A percentile compares a stretch with the other conserved stretches of the same genome.
Evolutionary conservation across 2,113 vertebrate genomes (phyloP).

Genomic region (Phrynosoma platyrhinos): DNA sequence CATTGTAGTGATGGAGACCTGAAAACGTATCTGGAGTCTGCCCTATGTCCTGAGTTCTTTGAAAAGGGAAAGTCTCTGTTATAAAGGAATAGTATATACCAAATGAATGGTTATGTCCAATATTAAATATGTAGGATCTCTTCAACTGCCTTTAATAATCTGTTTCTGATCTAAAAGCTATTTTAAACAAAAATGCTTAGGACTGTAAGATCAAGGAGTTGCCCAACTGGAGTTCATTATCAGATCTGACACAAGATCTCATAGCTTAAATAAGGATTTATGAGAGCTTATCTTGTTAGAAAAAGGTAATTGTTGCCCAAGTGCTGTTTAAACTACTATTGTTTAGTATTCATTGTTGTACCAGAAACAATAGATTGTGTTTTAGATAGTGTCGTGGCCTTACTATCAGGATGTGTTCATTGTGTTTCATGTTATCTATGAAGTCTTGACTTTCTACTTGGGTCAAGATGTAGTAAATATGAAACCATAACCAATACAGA

Average conservation of each 20-base stretch:
- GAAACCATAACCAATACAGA: too few species aligned
- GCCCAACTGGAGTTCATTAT: background rate
- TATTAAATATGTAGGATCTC: background rate
- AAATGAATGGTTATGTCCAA: too few species aligned
- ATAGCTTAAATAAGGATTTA: background rate
- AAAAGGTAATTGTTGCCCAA: background rate
- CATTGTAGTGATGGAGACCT: too few species aligned
- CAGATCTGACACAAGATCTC: background rate
- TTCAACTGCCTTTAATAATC: background rate
- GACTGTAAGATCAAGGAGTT: background rate
- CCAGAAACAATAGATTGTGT: too few species aligned
- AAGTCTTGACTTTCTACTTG: background rate
- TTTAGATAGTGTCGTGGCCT: background rate
- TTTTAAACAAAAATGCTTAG: background rate
- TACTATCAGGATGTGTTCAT: background rate
- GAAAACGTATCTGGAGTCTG: too few species aligned
- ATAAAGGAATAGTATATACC: too few species aligned
- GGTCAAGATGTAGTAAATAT: background rate
- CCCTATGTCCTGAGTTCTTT: too few species aligned
- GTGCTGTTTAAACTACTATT: background rate
- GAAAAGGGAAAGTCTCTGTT: too few species aligned
- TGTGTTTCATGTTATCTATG: background rate
- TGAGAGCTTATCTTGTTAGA: slow-evolving; percentile 1
- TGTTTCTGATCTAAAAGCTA: background rate
- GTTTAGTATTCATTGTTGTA: background rate